Evolutionary conservation across 2,888 invertebrate species (phyloP).

Genomic region (Diadegma fenestrale): DNA sequence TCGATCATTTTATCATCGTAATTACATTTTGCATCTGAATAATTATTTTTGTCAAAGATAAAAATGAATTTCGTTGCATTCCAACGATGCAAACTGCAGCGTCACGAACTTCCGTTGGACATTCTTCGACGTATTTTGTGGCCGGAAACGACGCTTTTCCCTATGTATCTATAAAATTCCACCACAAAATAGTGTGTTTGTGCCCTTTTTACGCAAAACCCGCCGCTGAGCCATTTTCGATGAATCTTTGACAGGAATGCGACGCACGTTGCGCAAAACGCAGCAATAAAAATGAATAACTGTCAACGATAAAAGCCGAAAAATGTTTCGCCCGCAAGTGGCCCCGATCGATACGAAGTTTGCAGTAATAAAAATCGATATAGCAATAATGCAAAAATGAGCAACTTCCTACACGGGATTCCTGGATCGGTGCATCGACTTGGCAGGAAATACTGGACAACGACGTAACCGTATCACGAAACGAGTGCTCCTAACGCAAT

Average conservation of each 20-base stretch:
- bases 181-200: no score
- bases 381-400: background rate
- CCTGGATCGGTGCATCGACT: conserved; percentile 38
- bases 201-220: no score
- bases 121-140: background rate
- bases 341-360: background rate
- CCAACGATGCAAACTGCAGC: no score
- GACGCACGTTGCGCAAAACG: no score
- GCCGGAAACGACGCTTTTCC: no score
- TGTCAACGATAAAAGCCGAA: background rate
- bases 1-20: no score
- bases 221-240: no score
- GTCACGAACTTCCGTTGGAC: background rate
- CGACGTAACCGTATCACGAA: conserved; percentile 62
- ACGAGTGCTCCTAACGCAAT: conserved; percentile 50
- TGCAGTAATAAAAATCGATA: conserved; percentile 12
- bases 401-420: conserved; percentile 56
- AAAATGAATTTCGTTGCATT: no score
- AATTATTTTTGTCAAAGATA: no score
- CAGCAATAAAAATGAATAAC: background rate
- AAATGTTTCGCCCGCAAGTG: background rate
- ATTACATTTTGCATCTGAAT: no score
- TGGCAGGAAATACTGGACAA: conserved; percentile 18
- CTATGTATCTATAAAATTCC: no score
- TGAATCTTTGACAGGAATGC: no score